Percentiles rank a stretch among this genome's conserved stretches.
Evolutionary conservation across 2,888 invertebrate genomes (phyloP).

Genomic region (Watsonalla cultraria): DNA sequence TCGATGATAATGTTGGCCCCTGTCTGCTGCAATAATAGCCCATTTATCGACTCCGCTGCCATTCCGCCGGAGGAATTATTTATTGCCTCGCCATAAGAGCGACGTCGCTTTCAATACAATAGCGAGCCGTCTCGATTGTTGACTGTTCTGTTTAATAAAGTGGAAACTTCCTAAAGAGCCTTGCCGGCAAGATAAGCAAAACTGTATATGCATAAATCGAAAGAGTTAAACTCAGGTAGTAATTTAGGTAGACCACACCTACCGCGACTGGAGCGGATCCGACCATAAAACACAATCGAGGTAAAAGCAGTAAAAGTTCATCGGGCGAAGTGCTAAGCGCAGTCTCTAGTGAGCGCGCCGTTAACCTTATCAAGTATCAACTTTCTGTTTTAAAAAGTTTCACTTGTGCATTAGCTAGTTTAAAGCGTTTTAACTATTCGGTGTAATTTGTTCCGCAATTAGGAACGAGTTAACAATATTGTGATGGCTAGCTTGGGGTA

Average conservation of each 20-base stretch:
- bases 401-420: background rate
- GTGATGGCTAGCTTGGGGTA: constrained; percentile 1
- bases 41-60: constrained; percentile 69
- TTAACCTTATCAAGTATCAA: constrained; percentile 7
- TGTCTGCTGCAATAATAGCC: constrained; percentile 72
- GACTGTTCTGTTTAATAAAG: constrained; percentile 67
- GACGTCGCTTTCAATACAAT: constrained; percentile 65
- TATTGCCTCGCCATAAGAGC: constrained; percentile 64
- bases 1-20: constrained; percentile 72
- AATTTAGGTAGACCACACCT: constrained; percentile 52
- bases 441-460: background rate
- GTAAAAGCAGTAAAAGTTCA: constrained; percentile 38
- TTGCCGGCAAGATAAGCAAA: constrained; percentile 53
- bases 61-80: constrained; percentile 69
- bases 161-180: constrained; percentile 51
- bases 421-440: background rate
- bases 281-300: constrained; percentile 25
- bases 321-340: constrained; percentile 21
- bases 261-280: constrained; percentile 36
- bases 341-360: constrained; percentile 6
- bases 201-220: constrained; percentile 46
- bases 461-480: constrained; percentile 6
- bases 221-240: background rate
- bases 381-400: constrained; percentile 7
- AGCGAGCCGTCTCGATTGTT: constrained; percentile 50